Evolutionary conservation across 2,797 vertebrate genomes (phyloP).

Genomic region (Thaleichthys pacificus): DNA sequence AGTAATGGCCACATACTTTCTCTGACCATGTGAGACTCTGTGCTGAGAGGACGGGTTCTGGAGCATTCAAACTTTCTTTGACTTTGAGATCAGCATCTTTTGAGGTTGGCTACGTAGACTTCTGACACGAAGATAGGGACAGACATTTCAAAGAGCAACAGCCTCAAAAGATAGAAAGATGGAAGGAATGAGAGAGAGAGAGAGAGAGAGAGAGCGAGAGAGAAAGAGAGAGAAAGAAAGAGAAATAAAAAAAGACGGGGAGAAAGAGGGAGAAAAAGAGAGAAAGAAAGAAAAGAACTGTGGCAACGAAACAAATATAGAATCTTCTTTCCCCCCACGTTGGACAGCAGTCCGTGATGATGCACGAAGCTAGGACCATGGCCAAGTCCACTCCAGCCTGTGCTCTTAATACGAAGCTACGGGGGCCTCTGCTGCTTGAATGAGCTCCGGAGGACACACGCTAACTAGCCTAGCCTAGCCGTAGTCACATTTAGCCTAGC

Average conservation of each 20-base stretch:
- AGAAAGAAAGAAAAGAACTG: not conserved
- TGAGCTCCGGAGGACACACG: conserved; percentile 48
- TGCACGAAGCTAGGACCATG: conserved; percentile 59
- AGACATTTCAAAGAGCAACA: not conserved
- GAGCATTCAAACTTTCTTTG: not conserved
- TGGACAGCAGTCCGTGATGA: conserved; percentile 49
- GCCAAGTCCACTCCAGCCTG: conserved; percentile 68
- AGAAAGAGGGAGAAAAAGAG: not conserved
- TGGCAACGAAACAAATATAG: conserved; percentile 12
- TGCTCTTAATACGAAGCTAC: conserved; percentile 67
- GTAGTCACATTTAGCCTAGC: conserved; percentile 8
- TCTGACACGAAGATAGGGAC: too few species aligned
- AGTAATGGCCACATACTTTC: not conserved
- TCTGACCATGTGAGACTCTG: not conserved
- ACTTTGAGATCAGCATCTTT: not conserved
- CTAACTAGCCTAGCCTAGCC: conserved; percentile 24
- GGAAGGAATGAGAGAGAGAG: not conserved
- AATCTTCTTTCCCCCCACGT: conserved; percentile 22
- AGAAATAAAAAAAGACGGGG: not conserved
- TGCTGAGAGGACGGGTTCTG: too few species aligned
- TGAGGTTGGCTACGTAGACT: not conserved
- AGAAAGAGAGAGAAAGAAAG: not conserved
- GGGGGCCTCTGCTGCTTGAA: conserved; percentile 58
- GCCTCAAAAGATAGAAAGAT: conserved; percentile 7
- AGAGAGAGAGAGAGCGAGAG: not conserved